These are phyloP conservation scores for Gymnocephalus cernua DNA, from an alignment of 2,113 vertebrate species.

Conservation along the genomic window DNA sequence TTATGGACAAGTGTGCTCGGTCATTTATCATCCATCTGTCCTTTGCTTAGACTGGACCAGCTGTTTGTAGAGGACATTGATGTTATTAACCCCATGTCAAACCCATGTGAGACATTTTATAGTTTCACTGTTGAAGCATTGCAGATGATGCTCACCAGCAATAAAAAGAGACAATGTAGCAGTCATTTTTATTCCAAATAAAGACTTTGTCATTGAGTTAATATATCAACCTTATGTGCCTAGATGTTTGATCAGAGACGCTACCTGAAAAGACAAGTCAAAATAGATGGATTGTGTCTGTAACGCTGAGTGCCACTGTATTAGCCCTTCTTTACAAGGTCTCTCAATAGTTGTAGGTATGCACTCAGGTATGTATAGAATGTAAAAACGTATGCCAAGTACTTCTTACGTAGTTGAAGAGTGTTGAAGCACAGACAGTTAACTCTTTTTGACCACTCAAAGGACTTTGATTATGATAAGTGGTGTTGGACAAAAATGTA, in stretches of 20 bases:
- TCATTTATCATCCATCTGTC: slow-evolving; percentile 59
- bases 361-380: not conserved
- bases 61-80: slow-evolving; percentile 61
- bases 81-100: slow-evolving; percentile 61
- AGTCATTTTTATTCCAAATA: slow-evolving; percentile 1
- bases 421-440: slow-evolving; percentile 8
- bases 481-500: not conserved
- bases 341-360: not conserved
- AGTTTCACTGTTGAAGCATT: slow-evolving; percentile 5
- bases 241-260: not conserved
- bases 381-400: not conserved
- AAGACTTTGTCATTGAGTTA: slow-evolving; percentile 9
- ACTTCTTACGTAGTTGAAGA: not conserved
- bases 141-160: not conserved
- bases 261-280: not conserved
- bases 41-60: slow-evolving; percentile 48
- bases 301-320: not conserved
- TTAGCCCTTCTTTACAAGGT: not conserved
- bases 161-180: not conserved
- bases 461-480: slow-evolving; percentile 29
- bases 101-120: slow-evolving; percentile 46
- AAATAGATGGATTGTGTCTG: not conserved
- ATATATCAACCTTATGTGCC: not conserved
- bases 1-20: slow-evolving; percentile 20
- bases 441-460: slow-evolving; percentile 11